A percentile compares a stretch with the other conserved stretches of the same genome.
phyloP scores from a whole-genome alignment of 2,113 vertebrate genomes.

The Oryzias woworae region DNA sequence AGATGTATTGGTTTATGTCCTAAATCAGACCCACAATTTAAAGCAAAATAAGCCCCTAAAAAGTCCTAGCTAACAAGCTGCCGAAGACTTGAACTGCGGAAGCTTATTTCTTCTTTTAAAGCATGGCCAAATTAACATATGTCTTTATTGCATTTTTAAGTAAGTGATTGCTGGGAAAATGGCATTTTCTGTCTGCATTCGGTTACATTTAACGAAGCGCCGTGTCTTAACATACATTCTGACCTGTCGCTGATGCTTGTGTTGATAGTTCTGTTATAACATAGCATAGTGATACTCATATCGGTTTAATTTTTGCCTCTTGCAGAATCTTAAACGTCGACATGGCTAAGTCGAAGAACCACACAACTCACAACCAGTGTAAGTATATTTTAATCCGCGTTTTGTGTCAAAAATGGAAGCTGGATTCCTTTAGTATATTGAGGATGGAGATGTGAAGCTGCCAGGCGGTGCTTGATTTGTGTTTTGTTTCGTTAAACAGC shows the following conservation, averaged over 20 bases:
- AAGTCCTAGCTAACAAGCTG: constrained; percentile 20
- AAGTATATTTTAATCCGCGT: constrained; percentile 62
- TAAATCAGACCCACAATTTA: background rate
- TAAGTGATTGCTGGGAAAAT: too few species aligned
- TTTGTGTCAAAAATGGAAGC: background rate
- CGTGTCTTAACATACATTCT: too few species aligned
- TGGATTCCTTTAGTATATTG: too few species aligned
- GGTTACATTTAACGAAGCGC: too few species aligned
- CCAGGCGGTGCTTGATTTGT: background rate
- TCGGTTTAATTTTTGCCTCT: background rate
- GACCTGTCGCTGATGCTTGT: too few species aligned
- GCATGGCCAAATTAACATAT: too few species aligned
- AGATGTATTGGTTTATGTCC: constrained; percentile 1
- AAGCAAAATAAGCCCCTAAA: background rate
- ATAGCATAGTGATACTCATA: background rate
- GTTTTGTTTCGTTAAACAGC: constrained; percentile 67
- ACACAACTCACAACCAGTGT: constrained; percentile 98
- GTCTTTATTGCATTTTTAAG: too few species aligned
- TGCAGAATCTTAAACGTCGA: constrained; percentile 53
- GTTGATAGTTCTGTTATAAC: too few species aligned
- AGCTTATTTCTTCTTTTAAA: background rate
- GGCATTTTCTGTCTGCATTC: too few species aligned
- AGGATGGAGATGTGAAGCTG: background rate
- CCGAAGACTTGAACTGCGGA: background rate
- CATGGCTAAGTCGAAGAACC: constrained; percentile 99